Conservation (phyloP, 2,888 invertebrate genomes). For the Drosophila atripex region DNA sequence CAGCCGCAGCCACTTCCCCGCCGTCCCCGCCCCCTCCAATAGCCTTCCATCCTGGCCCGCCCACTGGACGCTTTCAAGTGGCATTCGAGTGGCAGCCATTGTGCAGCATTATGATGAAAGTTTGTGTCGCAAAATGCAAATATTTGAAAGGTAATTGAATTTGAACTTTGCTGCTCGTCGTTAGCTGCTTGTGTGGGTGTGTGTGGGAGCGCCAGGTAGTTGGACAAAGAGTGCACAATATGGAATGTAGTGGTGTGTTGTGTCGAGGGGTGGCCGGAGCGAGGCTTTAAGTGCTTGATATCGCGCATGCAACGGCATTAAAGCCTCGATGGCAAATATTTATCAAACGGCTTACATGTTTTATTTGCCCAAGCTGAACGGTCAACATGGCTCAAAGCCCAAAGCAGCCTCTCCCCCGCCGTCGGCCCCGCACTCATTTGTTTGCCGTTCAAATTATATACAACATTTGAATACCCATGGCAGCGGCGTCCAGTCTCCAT, state of each 20-base stretch:
- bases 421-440: slow-evolving; percentile 29
- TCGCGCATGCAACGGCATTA: slow-evolving; percentile 53
- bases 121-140: slow-evolving; percentile 80
- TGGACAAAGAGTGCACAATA: background rate
- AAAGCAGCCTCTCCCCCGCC: slow-evolving; percentile 17
- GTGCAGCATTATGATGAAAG: slow-evolving; percentile 80
- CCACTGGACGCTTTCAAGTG: slow-evolving; percentile 65
- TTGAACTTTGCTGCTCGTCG: slow-evolving; percentile 74
- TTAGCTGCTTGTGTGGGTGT: slow-evolving; percentile 21
- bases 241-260: background rate
- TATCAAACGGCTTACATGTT: slow-evolving; percentile 73
- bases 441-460: slow-evolving; percentile 75
- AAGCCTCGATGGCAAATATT: slow-evolving; percentile 68
- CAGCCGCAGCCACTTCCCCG: background rate
- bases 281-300: slow-evolving; percentile 55
- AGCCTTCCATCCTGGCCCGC: background rate
- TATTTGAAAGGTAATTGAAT: slow-evolving; percentile 80
- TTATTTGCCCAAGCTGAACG: slow-evolving; percentile 74
- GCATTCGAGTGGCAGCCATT: slow-evolving; percentile 80
- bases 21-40: background rate
- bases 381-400: slow-evolving; percentile 65
- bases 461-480: slow-evolving; percentile 48
- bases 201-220: background rate
- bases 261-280: too few species aligned
- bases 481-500: slow-evolving; percentile 44